These are phyloP conservation scores for Phenganax subtilis DNA, from an alignment of 92 coral and sea anemone genomes.

Conservation along the genomic window DNA sequence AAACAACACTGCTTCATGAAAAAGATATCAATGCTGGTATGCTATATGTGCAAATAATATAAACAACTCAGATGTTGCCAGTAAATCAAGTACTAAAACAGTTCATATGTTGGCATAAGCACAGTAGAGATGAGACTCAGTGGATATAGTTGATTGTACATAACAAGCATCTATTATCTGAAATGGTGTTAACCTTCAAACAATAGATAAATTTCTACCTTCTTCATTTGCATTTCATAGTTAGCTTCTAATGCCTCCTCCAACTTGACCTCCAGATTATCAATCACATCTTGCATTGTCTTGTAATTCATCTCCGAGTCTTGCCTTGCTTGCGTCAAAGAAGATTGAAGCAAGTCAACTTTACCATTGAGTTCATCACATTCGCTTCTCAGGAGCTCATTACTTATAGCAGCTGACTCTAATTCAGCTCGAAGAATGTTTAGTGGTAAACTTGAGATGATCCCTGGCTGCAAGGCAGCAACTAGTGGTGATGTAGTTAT, in stretches of 20 bases:
- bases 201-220: not conserved
- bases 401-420: slow-evolving; percentile 32
- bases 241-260: slow-evolving; percentile 44
- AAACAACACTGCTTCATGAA: no score
- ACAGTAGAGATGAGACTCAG: no score
- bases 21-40: no score
- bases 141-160: no score
- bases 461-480: slow-evolving; percentile 30
- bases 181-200: not conserved
- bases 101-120: no score
- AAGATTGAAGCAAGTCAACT: slow-evolving; percentile 9
- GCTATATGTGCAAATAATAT: no score
- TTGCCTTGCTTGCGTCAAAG: not conserved
- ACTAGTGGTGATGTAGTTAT: slow-evolving; percentile 28
- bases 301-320: not conserved
- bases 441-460: not conserved
- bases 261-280: slow-evolving; percentile 2
- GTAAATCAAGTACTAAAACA: no score
- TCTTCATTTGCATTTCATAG: slow-evolving; percentile 37
- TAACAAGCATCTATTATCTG: no score
- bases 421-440: slow-evolving; percentile 20
- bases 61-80: no score
- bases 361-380: slow-evolving; percentile 22
- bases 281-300: not conserved
- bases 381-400: slow-evolving; percentile 39